Evolutionary conservation across 2,797 vertebrate genomes (phyloP).

Genomic region (Megaceryle alcyon): DNA sequence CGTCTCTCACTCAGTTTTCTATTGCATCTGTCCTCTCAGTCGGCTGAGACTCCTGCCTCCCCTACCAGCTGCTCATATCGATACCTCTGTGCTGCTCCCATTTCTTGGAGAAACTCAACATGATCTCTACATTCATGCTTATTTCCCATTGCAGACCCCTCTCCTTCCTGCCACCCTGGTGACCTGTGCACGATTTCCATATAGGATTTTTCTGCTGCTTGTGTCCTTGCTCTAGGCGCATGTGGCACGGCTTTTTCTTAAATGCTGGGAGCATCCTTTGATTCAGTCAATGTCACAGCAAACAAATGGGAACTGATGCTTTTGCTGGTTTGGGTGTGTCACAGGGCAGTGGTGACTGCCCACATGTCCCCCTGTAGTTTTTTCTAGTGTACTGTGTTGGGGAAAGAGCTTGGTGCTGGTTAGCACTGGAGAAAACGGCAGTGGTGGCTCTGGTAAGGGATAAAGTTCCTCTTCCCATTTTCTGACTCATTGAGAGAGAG

Average conservation of each 20-base stretch:
- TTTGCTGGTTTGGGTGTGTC: neutral
- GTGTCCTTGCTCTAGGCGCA: accelerated
- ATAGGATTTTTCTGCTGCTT: accelerated
- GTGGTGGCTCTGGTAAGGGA: neutral
- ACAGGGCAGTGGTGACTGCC: accelerated
- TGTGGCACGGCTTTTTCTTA: neutral
- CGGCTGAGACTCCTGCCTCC: neutral
- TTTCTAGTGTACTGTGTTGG: neutral
- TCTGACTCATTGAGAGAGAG: neutral
- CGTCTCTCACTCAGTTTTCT: neutral
- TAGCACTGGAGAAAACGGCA: neutral
- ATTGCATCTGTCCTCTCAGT: neutral
- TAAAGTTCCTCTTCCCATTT: neutral
- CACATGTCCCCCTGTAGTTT: neutral
- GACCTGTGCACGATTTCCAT: neutral
- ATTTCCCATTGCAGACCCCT: neutral
- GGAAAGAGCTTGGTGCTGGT: neutral
- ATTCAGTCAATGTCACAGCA: accelerated
- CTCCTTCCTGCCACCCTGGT: neutral
- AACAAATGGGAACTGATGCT: neutral
- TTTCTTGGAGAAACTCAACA: neutral
- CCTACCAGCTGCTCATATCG: accelerated
- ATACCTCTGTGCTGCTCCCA: neutral
- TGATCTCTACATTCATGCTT: neutral
- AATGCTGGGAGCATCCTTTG: neutral